These are phyloP conservation scores for Torymus tubicola DNA, from an alignment of 2,888 invertebrate species.

Conservation along the genomic window DNA sequence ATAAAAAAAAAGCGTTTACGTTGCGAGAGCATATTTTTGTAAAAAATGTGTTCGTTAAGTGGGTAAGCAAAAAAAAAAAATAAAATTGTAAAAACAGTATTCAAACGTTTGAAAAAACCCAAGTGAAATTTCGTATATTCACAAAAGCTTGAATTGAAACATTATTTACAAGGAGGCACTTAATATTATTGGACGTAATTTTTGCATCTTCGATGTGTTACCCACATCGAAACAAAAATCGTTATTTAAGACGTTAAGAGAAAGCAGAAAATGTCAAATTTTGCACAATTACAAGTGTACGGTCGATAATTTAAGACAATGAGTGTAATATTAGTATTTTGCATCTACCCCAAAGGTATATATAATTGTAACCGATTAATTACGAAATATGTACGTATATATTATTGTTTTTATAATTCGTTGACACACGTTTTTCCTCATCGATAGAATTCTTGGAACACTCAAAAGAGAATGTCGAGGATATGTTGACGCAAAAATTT, in stretches of 20 bases:
- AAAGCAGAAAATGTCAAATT: constrained; percentile 10
- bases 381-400: no score
- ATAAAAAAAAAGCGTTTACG: background rate
- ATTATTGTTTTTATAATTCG: no score
- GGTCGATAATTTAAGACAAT: background rate
- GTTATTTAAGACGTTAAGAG: background rate
- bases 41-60: constrained; percentile 6
- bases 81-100: background rate
- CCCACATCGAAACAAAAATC: background rate
- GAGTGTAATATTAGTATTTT: no score
- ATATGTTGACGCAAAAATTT: no score
- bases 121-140: background rate
- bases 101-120: constrained; percentile 2
- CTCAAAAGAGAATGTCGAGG: no score
- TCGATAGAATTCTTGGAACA: no score
- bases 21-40: constrained; percentile 17
- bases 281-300: constrained; percentile 17
- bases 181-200: constrained; percentile 21
- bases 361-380: no score
- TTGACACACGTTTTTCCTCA: no score
- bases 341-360: no score
- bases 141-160: no score
- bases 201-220: background rate
- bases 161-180: background rate
- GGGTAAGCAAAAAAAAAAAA: background rate